These are phyloP conservation scores for Gadopsis marmoratus DNA, from an alignment of 2,797 vertebrate species.

Conservation along the genomic window DNA sequence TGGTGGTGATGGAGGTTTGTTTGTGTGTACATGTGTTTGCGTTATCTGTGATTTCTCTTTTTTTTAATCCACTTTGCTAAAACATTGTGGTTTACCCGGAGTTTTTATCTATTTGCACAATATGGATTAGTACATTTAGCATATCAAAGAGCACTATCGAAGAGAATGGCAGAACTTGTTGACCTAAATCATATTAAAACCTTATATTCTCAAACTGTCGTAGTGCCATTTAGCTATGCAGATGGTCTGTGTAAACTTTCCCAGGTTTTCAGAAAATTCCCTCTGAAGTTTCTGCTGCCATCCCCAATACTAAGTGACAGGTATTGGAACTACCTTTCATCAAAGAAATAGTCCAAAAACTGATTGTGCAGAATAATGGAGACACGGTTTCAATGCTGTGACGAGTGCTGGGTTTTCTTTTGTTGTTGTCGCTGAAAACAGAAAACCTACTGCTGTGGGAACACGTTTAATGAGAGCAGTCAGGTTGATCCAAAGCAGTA, in stretches of 20 bases:
- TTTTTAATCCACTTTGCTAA: slow-evolving; percentile 9
- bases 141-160: slow-evolving; percentile 8
- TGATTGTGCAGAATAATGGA: not conserved
- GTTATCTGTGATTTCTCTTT: not conserved
- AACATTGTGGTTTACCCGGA: slow-evolving; percentile 9
- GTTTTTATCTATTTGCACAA: slow-evolving; percentile 27
- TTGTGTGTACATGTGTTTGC: slow-evolving; percentile 30
- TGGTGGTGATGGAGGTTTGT: slow-evolving; percentile 19
- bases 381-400: not conserved
- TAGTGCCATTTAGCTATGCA: not conserved
- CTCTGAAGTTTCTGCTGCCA: not conserved
- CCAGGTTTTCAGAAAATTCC: not conserved
- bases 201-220: not conserved
- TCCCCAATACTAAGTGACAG: not conserved
- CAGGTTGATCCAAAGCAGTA: not conserved
- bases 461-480: too few species aligned
- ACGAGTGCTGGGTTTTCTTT: not conserved
- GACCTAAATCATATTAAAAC: not conserved
- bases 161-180: not conserved
- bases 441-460: too few species aligned
- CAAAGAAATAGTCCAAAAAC: not conserved
- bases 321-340: not conserved
- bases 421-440: too few species aligned
- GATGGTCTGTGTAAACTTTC: not conserved
- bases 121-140: not conserved